A percentile compares a stretch with the other conserved stretches of the same genome.
phyloP scores from a whole-genome alignment of 2,797 vertebrate genomes.

The Brachyalestes nurse region DNA sequence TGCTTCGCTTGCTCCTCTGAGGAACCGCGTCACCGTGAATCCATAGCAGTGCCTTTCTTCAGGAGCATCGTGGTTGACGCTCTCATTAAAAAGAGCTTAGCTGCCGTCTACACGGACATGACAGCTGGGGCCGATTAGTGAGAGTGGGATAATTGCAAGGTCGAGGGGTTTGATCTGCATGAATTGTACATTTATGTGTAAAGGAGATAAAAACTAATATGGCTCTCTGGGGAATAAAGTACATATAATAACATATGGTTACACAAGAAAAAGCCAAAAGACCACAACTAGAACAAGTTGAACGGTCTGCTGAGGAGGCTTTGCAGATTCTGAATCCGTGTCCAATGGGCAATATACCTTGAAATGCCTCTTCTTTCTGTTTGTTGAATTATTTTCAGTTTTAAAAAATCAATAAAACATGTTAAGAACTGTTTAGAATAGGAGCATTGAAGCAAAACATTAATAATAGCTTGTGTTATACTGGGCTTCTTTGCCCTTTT shows the following conservation, averaged over 20 bases:
- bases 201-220: not conserved
- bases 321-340: not conserved
- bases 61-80: not conserved
- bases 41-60: not conserved
- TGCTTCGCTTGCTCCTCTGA: not conserved
- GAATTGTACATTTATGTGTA: not conserved
- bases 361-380: no score
- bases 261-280: no score
- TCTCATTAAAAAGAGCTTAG: conserved; percentile 20
- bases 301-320: not conserved
- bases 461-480: no score
- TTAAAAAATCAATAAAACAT: no score
- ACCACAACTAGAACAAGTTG: not conserved
- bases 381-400: not conserved
- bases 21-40: not conserved
- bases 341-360: no score
- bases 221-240: not conserved
- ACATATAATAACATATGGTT: no score
- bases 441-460: no score
- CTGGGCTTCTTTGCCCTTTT: not conserved
- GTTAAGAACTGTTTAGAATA: no score
- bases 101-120: not conserved
- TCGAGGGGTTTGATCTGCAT: not conserved
- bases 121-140: not conserved
- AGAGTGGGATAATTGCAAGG: not conserved